These are phyloP conservation scores for Cyprinodon variegatus DNA, from an alignment of 2,113 vertebrate species.

Conservation along the genomic window DNA sequence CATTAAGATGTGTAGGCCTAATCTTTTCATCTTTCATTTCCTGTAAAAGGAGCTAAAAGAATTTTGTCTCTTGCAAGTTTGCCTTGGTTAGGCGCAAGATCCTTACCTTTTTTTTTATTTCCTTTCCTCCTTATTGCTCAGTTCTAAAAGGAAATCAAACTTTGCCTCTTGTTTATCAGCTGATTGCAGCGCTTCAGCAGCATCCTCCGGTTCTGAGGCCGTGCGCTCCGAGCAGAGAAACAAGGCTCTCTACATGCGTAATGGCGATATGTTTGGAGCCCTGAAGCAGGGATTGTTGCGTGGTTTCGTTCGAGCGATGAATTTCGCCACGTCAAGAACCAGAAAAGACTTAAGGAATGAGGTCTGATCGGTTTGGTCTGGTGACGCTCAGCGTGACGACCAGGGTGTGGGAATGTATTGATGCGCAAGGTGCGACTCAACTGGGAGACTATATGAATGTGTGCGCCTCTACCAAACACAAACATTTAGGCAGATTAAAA, in stretches of 20 bases:
- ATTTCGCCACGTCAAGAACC: slow-evolving; percentile 31
- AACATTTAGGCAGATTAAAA: not conserved
- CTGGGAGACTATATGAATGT: not conserved
- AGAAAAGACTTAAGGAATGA: slow-evolving; percentile 68
- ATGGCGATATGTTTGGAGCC: slow-evolving; percentile 32
- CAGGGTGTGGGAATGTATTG: not conserved
- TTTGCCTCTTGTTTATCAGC: not conserved
- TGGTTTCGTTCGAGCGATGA: slow-evolving; percentile 1
- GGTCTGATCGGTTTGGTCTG: slow-evolving; percentile 60
- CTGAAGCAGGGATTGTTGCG: not conserved
- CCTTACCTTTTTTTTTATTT: slow-evolving; percentile 51
- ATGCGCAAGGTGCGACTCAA: slow-evolving; percentile 3
- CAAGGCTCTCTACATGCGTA: slow-evolving; percentile 21
- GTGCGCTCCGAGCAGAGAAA: slow-evolving; percentile 14
- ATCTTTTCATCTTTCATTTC: not conserved
- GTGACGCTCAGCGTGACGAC: slow-evolving; percentile 28
- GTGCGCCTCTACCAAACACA: not conserved
- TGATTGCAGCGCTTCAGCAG: slow-evolving; percentile 15
- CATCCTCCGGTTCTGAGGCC: slow-evolving; percentile 37
- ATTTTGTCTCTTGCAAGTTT: not conserved
- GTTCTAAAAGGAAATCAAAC: slow-evolving; percentile 22
- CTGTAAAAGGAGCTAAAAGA: not conserved
- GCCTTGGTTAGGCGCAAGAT: not conserved
- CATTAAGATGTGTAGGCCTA: not conserved
- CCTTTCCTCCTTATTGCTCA: not conserved